Percentiles rank a stretch among this genome's conserved stretches.
phyloP scores from a whole-genome alignment of 1,140 invertebrate genomes.

The Papilio helenus region DNA sequence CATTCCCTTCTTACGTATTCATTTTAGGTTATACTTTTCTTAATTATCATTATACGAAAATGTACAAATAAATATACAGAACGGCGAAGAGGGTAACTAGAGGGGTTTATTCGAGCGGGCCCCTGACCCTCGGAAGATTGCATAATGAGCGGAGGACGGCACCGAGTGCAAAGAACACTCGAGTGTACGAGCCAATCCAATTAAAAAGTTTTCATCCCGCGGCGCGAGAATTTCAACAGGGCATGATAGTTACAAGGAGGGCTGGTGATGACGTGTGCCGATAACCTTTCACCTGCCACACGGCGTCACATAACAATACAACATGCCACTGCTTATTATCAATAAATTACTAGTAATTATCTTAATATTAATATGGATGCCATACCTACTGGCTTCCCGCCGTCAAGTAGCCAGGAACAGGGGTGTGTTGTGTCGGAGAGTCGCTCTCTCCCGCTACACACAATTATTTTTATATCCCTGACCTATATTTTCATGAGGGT shows the following conservation, averaged over 20 bases:
- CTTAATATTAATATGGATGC: neutral
- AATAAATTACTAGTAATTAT: neutral
- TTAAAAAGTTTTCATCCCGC: constrained; percentile 6
- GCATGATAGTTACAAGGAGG: constrained; percentile 4
- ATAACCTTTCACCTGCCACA: neutral
- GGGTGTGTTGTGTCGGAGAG: neutral
- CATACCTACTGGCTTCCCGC: neutral
- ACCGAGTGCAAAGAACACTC: constrained; percentile 16
- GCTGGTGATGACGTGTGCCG: neutral
- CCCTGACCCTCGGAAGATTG: neutral
- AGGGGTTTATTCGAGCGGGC: neutral
- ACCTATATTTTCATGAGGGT: no score
- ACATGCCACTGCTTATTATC: neutral
- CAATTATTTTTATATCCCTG: no score
- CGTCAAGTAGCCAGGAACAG: neutral
- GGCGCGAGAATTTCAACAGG: neutral
- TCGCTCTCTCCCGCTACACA: no score
- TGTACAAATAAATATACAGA: constrained; percentile 1
- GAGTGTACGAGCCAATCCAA: constrained; percentile 7
- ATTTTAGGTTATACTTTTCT: neutral
- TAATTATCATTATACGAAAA: neutral
- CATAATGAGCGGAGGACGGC: constrained; percentile 10
- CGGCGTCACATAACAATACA: neutral
- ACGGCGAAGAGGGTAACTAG: neutral
- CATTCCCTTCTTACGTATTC: neutral